These are phyloP conservation scores for Ariolimax columbianus DNA, from an alignment of 2,888 invertebrate genomes.

Conservation along the genomic window DNA sequence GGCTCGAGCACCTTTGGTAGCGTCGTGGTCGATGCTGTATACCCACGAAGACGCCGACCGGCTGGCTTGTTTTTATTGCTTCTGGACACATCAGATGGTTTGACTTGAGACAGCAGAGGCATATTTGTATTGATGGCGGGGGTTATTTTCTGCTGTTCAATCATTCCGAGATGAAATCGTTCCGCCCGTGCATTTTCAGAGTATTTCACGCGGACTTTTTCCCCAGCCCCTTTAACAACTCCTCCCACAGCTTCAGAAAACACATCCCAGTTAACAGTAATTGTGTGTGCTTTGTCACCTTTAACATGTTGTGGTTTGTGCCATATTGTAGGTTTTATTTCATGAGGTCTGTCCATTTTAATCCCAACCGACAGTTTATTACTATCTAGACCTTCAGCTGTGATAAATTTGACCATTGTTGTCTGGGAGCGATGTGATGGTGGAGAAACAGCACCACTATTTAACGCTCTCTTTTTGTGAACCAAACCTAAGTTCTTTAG, in stretches of 20 bases:
- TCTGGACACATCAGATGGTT: not conserved
- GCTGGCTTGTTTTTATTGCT: not conserved
- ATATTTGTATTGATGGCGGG: not conserved
- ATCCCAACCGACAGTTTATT: not conserved
- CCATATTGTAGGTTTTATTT: not conserved
- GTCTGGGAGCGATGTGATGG: not conserved
- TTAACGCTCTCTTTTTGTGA: not conserved
- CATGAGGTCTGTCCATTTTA: not conserved
- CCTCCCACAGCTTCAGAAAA: conserved; percentile 11
- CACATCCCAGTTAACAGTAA: conserved; percentile 34
- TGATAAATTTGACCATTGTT: not conserved
- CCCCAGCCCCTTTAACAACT: conserved; percentile 23
- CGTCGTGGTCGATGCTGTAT: not conserved
- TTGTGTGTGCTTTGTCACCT: not conserved
- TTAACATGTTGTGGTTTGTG: no score
- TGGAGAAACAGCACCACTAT: not conserved
- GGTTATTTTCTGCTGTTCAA: not conserved
- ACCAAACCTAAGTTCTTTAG: not conserved
- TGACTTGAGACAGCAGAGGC: not conserved
- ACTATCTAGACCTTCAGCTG: not conserved
- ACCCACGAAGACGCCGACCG: not conserved
- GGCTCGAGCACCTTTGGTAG: conserved; percentile 21
- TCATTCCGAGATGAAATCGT: not conserved
- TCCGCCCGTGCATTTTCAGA: not conserved
- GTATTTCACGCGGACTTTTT: not conserved